Percentiles rank a stretch among this genome's conserved stretches.
Evolutionary conservation across 1,140 invertebrate genomes (phyloP).

Genomic region (Callitettix versicolor): DNA sequence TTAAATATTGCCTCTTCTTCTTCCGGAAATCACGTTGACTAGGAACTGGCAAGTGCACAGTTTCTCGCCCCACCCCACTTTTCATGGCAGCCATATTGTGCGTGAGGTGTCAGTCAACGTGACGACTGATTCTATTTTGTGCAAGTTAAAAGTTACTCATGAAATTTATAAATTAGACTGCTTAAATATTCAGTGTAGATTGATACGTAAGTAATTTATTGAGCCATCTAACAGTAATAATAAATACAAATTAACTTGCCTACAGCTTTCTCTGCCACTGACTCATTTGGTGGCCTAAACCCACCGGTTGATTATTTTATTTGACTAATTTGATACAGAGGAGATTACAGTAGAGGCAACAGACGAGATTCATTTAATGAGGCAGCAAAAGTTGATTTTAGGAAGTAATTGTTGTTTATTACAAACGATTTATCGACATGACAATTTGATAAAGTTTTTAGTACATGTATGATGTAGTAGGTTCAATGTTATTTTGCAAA

Average conservation of each 20-base stretch:
- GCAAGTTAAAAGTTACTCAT: not conserved
- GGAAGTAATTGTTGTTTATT: too few species aligned
- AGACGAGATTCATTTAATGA: too few species aligned
- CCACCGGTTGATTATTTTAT: conserved; percentile 2
- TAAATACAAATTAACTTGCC: too few species aligned
- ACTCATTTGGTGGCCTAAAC: not conserved
- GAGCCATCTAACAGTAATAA: not conserved
- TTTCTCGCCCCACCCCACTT: conserved; percentile 12
- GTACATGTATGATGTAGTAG: too few species aligned
- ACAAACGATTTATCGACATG: too few species aligned
- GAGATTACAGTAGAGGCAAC: too few species aligned
- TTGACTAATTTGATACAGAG: not conserved
- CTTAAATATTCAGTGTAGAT: not conserved
- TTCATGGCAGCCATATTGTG: conserved; percentile 21
- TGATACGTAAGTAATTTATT: not conserved
- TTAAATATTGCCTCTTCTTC: too few species aligned
- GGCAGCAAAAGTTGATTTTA: too few species aligned
- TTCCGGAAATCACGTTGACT: too few species aligned
- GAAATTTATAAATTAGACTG: not conserved
- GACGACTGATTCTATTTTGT: conserved; percentile 7
- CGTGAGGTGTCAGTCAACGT: conserved; percentile 24
- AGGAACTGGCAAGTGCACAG: not conserved
- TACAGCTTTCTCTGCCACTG: not conserved
- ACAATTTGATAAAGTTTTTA: too few species aligned
- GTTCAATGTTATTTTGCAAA: too few species aligned